These are phyloP conservation scores for Tychaedon coryphoeus DNA, from an alignment of 2,113 vertebrate species.

Conservation along the genomic window DNA sequence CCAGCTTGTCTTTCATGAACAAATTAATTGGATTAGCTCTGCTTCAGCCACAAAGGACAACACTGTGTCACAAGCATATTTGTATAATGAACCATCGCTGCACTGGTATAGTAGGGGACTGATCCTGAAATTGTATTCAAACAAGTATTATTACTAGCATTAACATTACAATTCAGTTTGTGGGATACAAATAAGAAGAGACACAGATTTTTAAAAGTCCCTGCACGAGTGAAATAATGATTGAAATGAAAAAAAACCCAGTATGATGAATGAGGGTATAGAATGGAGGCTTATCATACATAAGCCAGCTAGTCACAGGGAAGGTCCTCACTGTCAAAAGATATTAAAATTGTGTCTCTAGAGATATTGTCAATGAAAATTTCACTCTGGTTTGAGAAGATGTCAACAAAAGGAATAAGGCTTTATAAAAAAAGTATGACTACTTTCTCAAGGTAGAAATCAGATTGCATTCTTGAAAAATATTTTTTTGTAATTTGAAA, in stretches of 20 bases:
- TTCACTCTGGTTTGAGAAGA: background rate
- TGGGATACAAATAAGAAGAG: background rate
- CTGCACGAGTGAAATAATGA: background rate
- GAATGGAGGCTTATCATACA: background rate
- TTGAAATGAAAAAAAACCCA: background rate
- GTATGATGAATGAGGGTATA: background rate
- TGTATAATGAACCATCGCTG: conserved; percentile 55
- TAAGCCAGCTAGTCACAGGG: background rate
- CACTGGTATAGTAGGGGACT: background rate
- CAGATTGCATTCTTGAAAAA: background rate
- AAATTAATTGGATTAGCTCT: conserved; percentile 76
- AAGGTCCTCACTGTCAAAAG: background rate
- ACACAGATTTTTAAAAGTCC: background rate
- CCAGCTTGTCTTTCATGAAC: conserved; percentile 67
- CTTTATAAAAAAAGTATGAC: background rate
- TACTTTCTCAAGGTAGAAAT: background rate
- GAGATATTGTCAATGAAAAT: background rate
- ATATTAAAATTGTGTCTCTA: background rate
- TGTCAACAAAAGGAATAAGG: background rate
- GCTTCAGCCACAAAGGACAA: conserved; percentile 66
- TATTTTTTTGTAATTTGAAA: background rate
- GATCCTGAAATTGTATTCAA: conserved; percentile 1
- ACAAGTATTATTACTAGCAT: background rate
- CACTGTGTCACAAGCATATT: conserved; percentile 52
- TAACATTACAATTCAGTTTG: background rate